phyloP scores from a whole-genome alignment of 2,113 vertebrate species.

The Phyllostomus discolor region DNA sequence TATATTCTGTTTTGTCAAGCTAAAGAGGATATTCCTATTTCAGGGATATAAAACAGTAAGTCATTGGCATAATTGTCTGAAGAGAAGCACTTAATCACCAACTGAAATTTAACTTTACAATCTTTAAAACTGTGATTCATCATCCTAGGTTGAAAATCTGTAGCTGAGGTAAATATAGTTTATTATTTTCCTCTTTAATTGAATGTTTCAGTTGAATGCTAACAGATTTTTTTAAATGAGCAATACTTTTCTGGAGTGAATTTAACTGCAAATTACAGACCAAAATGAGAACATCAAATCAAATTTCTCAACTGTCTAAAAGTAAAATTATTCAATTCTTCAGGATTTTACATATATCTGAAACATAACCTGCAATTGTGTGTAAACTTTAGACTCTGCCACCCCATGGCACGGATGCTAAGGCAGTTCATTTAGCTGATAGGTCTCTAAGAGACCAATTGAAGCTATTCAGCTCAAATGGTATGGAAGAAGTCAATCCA shows the following conservation, averaged over 20 bases:
- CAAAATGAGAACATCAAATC: neutral
- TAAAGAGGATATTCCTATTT: neutral
- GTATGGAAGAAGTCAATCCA: conserved; percentile 37
- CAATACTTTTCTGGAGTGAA: neutral
- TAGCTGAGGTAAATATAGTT: conserved; percentile 21
- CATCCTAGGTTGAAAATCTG: conserved; percentile 35
- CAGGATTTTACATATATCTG: neutral
- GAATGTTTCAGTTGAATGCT: neutral
- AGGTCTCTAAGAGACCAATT: conserved; percentile 62
- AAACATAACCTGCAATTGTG: neutral
- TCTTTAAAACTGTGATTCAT: conserved; percentile 48
- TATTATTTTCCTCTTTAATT: conserved; percentile 3
- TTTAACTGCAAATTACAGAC: conserved; percentile 1
- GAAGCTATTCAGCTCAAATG: conserved; percentile 11
- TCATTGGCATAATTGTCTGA: conserved; percentile 7
- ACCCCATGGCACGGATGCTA: conserved; percentile 31
- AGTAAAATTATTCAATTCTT: neutral
- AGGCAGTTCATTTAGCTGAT: conserved; percentile 59
- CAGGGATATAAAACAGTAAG: neutral
- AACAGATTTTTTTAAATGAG: neutral
- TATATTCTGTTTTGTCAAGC: neutral
- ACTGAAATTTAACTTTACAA: conserved; percentile 32
- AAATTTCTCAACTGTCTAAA: conserved; percentile 23
- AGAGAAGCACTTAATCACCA: conserved; percentile 34
- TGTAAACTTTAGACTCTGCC: conserved; percentile 22